phyloP scores from a whole-genome alignment of 1,140 invertebrate species.

The Lysiphlebus fabarum region DNA sequence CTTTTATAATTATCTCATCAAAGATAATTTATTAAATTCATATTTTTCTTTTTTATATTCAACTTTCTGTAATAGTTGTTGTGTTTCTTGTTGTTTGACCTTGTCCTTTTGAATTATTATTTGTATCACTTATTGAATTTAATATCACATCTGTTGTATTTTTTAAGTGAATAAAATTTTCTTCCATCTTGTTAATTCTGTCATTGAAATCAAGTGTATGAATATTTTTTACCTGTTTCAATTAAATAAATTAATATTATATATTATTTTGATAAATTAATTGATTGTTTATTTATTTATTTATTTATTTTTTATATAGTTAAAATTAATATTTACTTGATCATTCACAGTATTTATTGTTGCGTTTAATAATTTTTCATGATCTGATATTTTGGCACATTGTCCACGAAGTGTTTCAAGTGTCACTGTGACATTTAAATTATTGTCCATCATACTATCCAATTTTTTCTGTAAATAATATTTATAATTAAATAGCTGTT shows the following conservation, averaged over 20 bases:
- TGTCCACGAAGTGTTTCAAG: conserved; percentile 47
- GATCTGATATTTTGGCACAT: conserved; percentile 38
- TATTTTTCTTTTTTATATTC: no score
- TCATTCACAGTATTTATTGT: no score
- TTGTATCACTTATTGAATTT: conserved; percentile 18
- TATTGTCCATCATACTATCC: conserved; percentile 44
- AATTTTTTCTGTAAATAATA: conserved; percentile 43
- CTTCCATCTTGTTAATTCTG: conserved; percentile 38
- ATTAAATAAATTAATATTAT: no score
- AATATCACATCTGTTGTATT: conserved; percentile 35
- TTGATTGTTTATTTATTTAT: no score
- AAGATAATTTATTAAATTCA: no score
- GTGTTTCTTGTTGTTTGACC: not conserved
- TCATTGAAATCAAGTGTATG: conserved; percentile 29
- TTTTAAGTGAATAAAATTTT: conserved; percentile 34
- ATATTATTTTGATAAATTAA: no score
- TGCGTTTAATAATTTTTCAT: conserved; percentile 24
- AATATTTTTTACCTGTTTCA: conserved; percentile 37
- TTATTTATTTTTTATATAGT: no score
- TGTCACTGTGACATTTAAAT: conserved; percentile 45
- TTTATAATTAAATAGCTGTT: conserved; percentile 5
- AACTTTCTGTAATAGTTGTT: not conserved
- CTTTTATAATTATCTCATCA: no score
- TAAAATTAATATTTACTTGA: not conserved
- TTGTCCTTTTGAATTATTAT: not conserved